Evolutionary conservation across 2,113 vertebrate species (phyloP).

Genomic region (Nipponia nippon): DNA sequence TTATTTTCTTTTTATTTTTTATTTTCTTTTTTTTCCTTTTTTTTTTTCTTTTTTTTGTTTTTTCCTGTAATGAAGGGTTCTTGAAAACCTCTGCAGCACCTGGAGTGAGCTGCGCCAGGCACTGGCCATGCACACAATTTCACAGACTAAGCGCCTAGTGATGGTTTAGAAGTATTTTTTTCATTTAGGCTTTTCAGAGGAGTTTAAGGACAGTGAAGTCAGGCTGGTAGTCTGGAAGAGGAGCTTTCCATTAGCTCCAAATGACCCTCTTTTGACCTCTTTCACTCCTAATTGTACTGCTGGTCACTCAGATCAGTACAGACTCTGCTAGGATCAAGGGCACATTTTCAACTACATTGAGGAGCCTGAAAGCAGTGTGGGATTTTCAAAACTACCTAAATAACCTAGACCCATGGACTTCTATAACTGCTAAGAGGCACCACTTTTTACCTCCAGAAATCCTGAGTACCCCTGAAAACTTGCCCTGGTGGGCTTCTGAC

Average conservation of each 20-base stretch:
- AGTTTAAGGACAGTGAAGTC: background rate
- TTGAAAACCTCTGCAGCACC: background rate
- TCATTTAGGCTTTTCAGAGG: background rate
- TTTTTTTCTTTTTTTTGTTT: too few relatives aligned
- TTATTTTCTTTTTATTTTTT: too few relatives aligned
- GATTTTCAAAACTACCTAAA: background rate
- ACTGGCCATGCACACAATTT: background rate
- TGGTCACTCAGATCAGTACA: background rate
- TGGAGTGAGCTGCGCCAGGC: background rate
- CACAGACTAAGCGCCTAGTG: accelerated
- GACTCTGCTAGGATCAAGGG: background rate
- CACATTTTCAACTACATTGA: background rate
- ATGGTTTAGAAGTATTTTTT: background rate
- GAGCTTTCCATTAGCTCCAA: background rate
- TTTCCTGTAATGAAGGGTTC: background rate
- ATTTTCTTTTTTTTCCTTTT: accelerated
- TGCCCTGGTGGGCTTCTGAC: background rate
- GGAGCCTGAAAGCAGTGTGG: background rate
- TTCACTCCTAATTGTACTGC: background rate
- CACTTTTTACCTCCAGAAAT: background rate
- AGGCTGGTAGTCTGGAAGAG: background rate
- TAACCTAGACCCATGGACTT: background rate
- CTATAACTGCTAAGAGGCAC: background rate
- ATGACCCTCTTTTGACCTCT: background rate
- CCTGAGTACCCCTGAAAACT: background rate